Evolutionary conservation across 2,797 vertebrate species (phyloP).

Genomic region (Triplophysa bombifrons): DNA sequence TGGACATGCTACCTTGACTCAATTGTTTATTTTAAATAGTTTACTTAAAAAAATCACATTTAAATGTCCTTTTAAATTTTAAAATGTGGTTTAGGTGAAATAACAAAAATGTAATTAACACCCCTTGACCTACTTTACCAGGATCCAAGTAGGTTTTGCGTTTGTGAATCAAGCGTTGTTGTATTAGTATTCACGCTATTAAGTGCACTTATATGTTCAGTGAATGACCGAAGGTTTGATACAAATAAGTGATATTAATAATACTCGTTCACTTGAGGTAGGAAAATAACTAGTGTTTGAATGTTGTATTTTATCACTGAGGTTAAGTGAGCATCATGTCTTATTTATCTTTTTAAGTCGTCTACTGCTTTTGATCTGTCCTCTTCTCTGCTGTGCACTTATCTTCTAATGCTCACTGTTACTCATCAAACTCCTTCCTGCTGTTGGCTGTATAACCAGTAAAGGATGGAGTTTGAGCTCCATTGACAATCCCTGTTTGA

Average conservation of each 20-base stretch:
- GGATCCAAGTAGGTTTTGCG: not conserved
- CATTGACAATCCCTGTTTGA: slow-evolving; percentile 41
- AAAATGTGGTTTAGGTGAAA: not conserved
- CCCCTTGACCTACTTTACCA: not conserved
- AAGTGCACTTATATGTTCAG: not conserved
- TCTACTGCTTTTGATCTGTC: slow-evolving; percentile 50
- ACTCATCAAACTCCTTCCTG: slow-evolving; percentile 23
- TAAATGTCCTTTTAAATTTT: not conserved
- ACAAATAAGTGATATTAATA: not conserved
- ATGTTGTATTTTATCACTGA: not conserved
- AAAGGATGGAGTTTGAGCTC: slow-evolving; percentile 38
- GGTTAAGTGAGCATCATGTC: slow-evolving; percentile 13
- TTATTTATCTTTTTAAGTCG: not conserved
- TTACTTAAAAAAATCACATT: not conserved
- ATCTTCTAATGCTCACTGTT: not conserved
- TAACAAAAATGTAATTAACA: not conserved
- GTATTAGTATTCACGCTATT: not conserved
- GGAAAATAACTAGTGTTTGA: not conserved
- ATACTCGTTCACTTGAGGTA: not conserved
- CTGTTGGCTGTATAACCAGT: slow-evolving; percentile 32
- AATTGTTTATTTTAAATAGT: not conserved
- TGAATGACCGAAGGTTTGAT: not conserved
- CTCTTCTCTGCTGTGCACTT: slow-evolving; percentile 34
- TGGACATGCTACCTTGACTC: not conserved
- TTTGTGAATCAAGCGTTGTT: not conserved